phyloP scores from a whole-genome alignment of 2,888 invertebrate species.

The Drosophila anomalipes region DNA sequence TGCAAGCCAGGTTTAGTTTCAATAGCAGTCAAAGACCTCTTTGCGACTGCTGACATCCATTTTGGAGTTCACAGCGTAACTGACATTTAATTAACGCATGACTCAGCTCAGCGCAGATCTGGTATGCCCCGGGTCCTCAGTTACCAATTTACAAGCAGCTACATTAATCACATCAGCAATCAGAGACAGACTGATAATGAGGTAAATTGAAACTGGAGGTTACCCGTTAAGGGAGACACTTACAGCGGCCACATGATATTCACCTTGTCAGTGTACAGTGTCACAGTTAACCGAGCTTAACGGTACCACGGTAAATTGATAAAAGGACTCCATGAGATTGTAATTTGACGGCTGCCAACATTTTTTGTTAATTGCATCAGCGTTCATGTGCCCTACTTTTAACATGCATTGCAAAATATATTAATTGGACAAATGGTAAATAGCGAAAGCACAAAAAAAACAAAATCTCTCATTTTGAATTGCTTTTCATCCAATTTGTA shows the following conservation, averaged over 20 bases:
- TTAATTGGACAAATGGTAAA: not conserved
- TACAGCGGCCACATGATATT: not conserved
- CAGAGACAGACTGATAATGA: constrained; percentile 32
- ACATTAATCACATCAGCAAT: constrained; percentile 49
- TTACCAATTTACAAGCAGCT: constrained; percentile 19
- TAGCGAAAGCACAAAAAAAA: not conserved
- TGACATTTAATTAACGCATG: constrained; percentile 58
- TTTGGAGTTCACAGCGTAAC: constrained; percentile 35
- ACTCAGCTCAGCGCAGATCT: constrained; percentile 5
- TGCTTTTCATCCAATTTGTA: too few relatives aligned
- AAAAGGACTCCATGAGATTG: constrained; percentile 2
- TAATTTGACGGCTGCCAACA: constrained; percentile 3
- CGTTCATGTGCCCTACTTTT: not conserved
- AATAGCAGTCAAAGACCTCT: constrained; percentile 17
- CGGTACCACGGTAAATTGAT: not conserved
- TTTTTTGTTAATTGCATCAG: constrained; percentile 3
- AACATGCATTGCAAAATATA: not conserved
- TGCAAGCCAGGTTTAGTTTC: constrained; percentile 21
- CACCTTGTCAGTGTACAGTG: not conserved
- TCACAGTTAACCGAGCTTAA: constrained; percentile 7
- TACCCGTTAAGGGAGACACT: not conserved
- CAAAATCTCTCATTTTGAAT: not conserved
- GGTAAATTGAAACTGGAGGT: constrained; percentile 28
- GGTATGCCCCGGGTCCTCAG: not conserved
- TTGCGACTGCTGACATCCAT: constrained; percentile 18